Conservation (phyloP, 2,888 invertebrate species). For the Punctoribates punctum region DNA sequence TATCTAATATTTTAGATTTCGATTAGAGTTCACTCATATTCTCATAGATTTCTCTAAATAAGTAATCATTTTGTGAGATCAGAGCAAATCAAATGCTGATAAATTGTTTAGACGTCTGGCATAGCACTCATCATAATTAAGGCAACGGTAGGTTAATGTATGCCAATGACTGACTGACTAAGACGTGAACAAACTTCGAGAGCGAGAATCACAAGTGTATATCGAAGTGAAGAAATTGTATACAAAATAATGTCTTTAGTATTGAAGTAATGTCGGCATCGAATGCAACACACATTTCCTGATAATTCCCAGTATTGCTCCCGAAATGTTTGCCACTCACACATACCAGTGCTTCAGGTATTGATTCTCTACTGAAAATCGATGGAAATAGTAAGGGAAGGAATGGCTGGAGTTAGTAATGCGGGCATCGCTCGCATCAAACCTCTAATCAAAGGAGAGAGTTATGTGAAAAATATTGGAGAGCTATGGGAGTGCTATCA, state of each 20-base stretch:
- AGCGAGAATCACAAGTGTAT: neutral
- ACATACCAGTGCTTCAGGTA: neutral
- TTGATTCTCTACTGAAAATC: slow-evolving; percentile 2
- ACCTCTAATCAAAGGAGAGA: slow-evolving; percentile 36
- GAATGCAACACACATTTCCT: slow-evolving; percentile 5
- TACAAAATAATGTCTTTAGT: slow-evolving; percentile 2
- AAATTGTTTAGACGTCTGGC: neutral
- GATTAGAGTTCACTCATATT: neutral
- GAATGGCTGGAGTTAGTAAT: neutral
- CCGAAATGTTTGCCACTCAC: too few species aligned
- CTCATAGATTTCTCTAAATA: too few species aligned
- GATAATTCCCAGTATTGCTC: too few species aligned
- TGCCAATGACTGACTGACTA: neutral
- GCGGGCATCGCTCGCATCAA: slow-evolving; percentile 3
- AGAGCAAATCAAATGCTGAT: neutral
- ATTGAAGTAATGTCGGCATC: neutral
- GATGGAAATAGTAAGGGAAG: neutral
- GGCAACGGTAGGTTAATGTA: neutral
- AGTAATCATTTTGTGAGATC: neutral
- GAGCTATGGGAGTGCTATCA: neutral
- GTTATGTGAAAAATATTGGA: neutral
- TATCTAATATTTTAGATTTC: neutral
- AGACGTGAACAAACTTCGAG: slow-evolving; percentile 20
- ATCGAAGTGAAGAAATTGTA: neutral
- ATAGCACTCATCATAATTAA: neutral